phyloP scores from a whole-genome alignment of 2,113 vertebrate species.

The Meles meles region DNA sequence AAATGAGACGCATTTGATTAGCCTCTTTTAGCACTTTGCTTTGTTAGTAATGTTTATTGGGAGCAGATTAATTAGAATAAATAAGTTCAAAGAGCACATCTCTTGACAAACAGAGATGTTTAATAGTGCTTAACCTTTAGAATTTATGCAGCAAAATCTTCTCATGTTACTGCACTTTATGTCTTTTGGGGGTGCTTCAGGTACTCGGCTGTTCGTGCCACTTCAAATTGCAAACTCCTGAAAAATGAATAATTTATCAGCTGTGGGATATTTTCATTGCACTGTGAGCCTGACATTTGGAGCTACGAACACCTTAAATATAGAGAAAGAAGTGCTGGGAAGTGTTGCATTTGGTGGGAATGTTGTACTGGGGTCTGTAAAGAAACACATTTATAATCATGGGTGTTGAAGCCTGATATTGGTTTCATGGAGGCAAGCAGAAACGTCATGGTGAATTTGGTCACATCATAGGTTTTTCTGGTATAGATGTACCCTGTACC shows the following conservation, averaged over 20 bases:
- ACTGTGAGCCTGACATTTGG: constrained; percentile 15
- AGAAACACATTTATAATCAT: constrained; percentile 24
- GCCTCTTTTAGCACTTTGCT: background rate
- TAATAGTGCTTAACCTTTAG: constrained; percentile 42
- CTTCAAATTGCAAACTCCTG: constrained; percentile 36
- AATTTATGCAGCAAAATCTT: constrained; percentile 30
- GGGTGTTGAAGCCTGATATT: constrained; percentile 14
- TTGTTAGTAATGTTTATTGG: constrained; percentile 19
- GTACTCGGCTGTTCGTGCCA: constrained; percentile 15
- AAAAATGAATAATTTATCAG: constrained; percentile 70
- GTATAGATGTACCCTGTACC: background rate
- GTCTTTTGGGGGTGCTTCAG: constrained; percentile 57
- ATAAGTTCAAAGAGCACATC: constrained; percentile 41
- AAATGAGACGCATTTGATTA: background rate
- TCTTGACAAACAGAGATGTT: constrained; percentile 56
- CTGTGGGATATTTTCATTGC: constrained; percentile 41
- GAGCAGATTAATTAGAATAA: constrained; percentile 50
- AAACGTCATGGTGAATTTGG: background rate
- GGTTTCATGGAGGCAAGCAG: constrained; percentile 19
- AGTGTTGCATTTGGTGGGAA: background rate
- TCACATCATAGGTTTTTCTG: background rate
- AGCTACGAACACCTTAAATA: constrained; percentile 40
- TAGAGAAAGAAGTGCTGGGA: background rate
- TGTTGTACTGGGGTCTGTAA: background rate
- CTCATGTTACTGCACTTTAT: background rate